These are phyloP conservation scores for Macrobrachium rosenbergii DNA, from an alignment of 1,140 invertebrate species.

Conservation along the genomic window DNA sequence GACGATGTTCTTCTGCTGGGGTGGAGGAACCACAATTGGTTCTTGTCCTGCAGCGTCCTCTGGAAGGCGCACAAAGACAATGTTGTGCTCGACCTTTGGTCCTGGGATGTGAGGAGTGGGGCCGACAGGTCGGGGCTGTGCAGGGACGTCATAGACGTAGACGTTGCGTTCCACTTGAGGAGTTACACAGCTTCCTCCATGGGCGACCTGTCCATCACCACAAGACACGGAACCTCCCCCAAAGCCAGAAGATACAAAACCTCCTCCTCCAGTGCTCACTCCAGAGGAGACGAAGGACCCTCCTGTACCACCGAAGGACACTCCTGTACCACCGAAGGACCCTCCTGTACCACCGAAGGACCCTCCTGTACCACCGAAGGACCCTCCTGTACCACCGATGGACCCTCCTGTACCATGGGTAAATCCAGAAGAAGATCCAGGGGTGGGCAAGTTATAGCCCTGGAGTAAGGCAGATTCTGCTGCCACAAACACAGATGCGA, in stretches of 20 bases:
- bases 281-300: too few relatives aligned
- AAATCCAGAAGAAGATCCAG: background rate
- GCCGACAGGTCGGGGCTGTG: conserved; percentile 19
- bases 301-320: too few relatives aligned
- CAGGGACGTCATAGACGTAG: conserved; percentile 56
- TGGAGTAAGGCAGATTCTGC: background rate
- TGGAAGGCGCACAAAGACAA: conserved; percentile 59
- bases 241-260: too few relatives aligned
- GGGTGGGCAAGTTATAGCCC: background rate
- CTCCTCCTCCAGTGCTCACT: too few relatives aligned
- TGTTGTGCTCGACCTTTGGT: conserved; percentile 59
- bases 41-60: conserved; percentile 30
- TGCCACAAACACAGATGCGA: background rate
- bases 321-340: too few relatives aligned
- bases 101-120: conserved; percentile 45
- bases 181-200: conserved; percentile 52
- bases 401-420: background rate
- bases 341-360: too few relatives aligned
- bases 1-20: conserved; percentile 61
- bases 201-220: conserved; percentile 45
- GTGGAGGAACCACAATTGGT: conserved; percentile 64
- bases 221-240: background rate
- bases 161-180: conserved; percentile 55
- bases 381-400: background rate
- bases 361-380: too few relatives aligned